Conservation (phyloP, 37 sponge, comb jelly and placozoan genomes). For the Aphrocallistes beatrix region DNA sequence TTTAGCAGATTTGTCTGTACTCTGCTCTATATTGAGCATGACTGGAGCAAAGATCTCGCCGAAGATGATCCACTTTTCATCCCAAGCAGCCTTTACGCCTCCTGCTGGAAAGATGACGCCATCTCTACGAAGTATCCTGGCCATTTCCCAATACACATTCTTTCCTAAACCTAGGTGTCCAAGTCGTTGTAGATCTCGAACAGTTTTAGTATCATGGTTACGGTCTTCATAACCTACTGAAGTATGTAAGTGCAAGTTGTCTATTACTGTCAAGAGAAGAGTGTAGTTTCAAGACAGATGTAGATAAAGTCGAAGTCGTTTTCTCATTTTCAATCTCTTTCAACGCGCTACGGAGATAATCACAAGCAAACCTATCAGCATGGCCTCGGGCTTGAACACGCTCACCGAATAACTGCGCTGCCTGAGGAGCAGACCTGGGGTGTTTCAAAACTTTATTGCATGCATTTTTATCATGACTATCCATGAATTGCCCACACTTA, state of each 20-base stretch:
- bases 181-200: conserved; percentile 18
- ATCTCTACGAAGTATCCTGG: background rate
- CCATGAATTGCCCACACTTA: conserved; percentile 7
- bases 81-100: conserved; percentile 2
- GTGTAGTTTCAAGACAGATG: too few species aligned
- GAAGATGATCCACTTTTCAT: conserved; percentile 16
- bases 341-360: conserved; percentile 1
- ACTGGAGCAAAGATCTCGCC: conserved; percentile 1
- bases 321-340: background rate
- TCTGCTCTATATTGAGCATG: background rate
- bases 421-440: conserved; percentile 1
- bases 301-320: background rate
- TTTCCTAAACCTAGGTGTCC: conserved; percentile 8
- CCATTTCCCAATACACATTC: background rate
- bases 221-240: background rate
- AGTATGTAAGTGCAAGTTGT: conserved; percentile 11
- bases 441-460: background rate
- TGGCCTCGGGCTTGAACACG: conserved; percentile 8
- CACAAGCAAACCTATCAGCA: background rate
- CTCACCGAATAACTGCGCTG: background rate
- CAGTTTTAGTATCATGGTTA: background rate
- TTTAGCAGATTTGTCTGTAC: background rate
- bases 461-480: background rate
- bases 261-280: conserved; percentile 16
- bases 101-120: background rate